Conservation (phyloP, 1,140 invertebrate genomes). For the Mya arenaria region DNA sequence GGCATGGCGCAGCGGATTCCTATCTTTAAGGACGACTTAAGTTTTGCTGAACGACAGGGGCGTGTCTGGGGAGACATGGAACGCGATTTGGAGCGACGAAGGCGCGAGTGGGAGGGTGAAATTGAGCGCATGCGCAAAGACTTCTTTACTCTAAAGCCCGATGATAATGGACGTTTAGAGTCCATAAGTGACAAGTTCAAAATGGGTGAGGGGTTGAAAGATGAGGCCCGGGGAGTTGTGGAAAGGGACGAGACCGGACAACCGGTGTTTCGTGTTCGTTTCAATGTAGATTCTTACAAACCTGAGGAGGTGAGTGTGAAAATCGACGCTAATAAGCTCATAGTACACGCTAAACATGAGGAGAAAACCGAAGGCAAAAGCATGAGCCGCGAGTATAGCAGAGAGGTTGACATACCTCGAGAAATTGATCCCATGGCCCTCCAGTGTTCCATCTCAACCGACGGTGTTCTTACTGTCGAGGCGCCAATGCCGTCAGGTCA, state of each 20-base stretch:
- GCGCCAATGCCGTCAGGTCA: conserved; percentile 72
- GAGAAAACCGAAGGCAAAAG: conserved; percentile 69
- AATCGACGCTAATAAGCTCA: conserved; percentile 74
- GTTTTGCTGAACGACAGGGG: conserved; percentile 77
- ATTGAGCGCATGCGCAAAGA: conserved; percentile 79
- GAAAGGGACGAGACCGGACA: conserved; percentile 74
- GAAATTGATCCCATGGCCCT: conserved; percentile 76
- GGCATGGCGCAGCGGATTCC: conserved; percentile 76
- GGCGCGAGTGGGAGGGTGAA: conserved; percentile 79
- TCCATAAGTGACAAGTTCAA: conserved; percentile 61
- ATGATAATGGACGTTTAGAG: conserved; percentile 63
- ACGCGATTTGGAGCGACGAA: conserved; percentile 75
- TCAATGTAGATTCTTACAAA: conserved; percentile 76
- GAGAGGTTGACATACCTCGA: conserved; percentile 76
- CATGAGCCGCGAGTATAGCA: conserved; percentile 76
- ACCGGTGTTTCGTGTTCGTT: conserved; percentile 72
- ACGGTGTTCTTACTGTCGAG: conserved; percentile 77
- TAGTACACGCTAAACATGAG: conserved; percentile 73
- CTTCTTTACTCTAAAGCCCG: conserved; percentile 77
- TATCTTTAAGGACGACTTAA: conserved; percentile 74
- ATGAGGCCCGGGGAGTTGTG: conserved; percentile 65
- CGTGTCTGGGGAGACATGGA: conserved; percentile 79
- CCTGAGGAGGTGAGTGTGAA: conserved; percentile 77
- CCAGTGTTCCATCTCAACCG: conserved; percentile 75
- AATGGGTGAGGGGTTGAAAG: conserved; percentile 52